phyloP scores from a whole-genome alignment of 2,888 invertebrate genomes.

The Mechanitis mazaeus region DNA sequence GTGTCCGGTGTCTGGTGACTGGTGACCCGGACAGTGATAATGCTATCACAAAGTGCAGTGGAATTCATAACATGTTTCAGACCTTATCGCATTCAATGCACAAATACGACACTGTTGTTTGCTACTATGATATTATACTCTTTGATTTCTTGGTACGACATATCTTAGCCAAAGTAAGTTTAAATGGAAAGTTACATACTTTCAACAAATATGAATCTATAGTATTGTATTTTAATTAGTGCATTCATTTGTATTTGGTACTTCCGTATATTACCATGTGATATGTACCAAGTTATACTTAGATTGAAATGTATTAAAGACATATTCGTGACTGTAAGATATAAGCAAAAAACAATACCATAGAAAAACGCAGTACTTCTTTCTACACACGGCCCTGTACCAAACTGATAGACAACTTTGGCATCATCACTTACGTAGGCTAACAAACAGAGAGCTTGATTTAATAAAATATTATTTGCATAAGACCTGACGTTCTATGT shows the following conservation, averaged over 20 bases:
- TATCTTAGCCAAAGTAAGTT: neutral
- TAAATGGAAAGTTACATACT: neutral
- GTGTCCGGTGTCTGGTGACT: slow-evolving; percentile 36
- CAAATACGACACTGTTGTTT: slow-evolving; percentile 16
- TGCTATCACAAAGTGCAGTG: slow-evolving; percentile 43
- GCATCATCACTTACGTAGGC: slow-evolving; percentile 16
- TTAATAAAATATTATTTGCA: no score
- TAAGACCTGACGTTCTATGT: no score
- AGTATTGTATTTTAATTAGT: no score
- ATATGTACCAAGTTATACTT: no score
- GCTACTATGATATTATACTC: slow-evolving; percentile 8
- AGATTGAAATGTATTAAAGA: neutral
- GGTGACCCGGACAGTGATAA: slow-evolving; percentile 47
- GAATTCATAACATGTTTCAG: slow-evolving; percentile 34
- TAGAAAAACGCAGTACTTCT: slow-evolving; percentile 10
- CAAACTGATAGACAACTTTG: slow-evolving; percentile 27
- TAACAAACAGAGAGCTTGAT: no score
- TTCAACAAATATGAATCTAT: no score
- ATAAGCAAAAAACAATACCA: neutral
- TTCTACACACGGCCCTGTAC: slow-evolving; percentile 17
- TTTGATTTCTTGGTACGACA: neutral
- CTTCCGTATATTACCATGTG: no score
- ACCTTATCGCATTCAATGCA: slow-evolving; percentile 28
- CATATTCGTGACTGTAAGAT: neutral
- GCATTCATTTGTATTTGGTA: no score